Percentiles rank a stretch among this genome's conserved stretches.
Conservation (phyloP, 2,113 vertebrate species). For the Pelodiscus sinensis region DNA sequence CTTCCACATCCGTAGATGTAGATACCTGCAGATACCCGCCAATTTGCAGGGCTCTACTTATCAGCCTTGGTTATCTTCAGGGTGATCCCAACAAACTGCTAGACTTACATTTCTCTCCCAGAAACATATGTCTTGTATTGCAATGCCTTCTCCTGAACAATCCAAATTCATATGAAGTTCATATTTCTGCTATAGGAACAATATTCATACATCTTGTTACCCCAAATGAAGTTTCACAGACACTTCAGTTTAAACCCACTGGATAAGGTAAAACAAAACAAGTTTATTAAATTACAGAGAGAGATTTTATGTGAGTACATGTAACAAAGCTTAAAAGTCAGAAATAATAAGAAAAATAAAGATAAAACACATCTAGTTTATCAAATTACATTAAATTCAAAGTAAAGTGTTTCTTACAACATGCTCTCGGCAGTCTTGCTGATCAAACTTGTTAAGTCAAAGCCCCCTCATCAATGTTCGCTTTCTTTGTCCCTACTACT, state of each 20-base stretch:
- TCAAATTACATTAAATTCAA: neutral
- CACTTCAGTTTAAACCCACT: too few relatives aligned
- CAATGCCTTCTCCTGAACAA: too few relatives aligned
- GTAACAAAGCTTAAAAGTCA: neutral
- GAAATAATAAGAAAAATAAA: neutral
- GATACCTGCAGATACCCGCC: too few relatives aligned
- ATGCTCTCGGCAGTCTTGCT: neutral
- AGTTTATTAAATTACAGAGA: neutral
- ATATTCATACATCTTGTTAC: too few relatives aligned
- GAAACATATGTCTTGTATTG: neutral
- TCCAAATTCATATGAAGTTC: too few relatives aligned
- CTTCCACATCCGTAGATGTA: too few relatives aligned
- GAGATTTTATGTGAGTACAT: neutral
- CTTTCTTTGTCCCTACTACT: neutral
- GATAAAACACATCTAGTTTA: neutral
- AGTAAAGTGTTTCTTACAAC: neutral
- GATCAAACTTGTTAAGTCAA: neutral
- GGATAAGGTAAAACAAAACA: too few relatives aligned
- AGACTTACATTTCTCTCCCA: neutral
- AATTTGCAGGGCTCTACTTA: too few relatives aligned
- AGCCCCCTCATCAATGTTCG: too few relatives aligned
- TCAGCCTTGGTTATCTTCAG: neutral
- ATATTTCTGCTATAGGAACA: too few relatives aligned
- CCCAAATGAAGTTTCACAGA: too few relatives aligned
- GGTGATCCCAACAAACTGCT: neutral